Evolutionary conservation across 2,888 invertebrate genomes (phyloP), one percentile per base, ranked within the genome.

Genomic region (Sarcophaga rosellei): DNA sequence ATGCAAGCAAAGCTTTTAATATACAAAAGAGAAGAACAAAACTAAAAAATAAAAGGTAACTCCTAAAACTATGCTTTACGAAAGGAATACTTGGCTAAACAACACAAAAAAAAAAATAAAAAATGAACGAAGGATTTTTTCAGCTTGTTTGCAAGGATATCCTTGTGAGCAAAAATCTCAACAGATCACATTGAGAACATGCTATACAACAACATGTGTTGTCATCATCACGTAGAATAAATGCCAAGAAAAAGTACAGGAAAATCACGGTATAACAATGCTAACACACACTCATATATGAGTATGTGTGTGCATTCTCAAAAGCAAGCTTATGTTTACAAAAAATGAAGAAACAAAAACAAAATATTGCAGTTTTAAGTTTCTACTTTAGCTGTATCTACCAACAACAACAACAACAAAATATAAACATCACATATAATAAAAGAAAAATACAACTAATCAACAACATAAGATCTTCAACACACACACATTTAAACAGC

Each of bases 201-300:
- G 84, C 74, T 73, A 53, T 17, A 62, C 74, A 84, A 62, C 74
- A 84, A 86, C 86, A 86, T 81, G 77, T 81, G 81, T 84, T 84
- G 86, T 84, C 86, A 83, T 76, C 83, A 73, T 74, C 84, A 81
- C 79, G 84, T 84, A 65, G 53, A 66, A 17, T 65, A 82, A 66
- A 68, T 70, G 45, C 25, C 17, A 72, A 70, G 44, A 57, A 47
- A 12, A n/a, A 45, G 45, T 23, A 68, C 68, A 57, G 68, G 62
- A 74, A 62, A 45, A 44, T 35, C 35, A 44, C 59, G 10, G 17
- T 61, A 35, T 66, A 62, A 15, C 15, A 44, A 57, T 59, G 2
- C 70, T 20, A 59, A 53, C 45, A 45, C 53, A 20, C 53, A 62
- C 35, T 4, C 53, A 70, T 4, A 35, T n/a, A 62, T 53, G n/a